Base-by-base conservation (phyloP, 2,888 invertebrate species). In the Strigamia maritima region DNA sequence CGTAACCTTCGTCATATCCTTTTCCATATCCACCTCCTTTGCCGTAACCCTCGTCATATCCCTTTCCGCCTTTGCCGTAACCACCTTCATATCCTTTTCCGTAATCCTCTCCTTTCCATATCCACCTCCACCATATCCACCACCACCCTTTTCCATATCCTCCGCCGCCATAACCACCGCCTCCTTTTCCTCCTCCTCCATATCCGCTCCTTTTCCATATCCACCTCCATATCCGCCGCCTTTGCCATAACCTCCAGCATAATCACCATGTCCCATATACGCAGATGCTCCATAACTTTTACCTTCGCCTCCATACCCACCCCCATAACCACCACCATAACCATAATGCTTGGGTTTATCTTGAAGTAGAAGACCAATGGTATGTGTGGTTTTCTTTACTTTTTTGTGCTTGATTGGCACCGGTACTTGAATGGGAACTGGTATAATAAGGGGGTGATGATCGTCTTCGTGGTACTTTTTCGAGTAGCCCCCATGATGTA, bases 401-500 rank as follows among this genome's bases (percentile, higher is more conserved):
- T 76, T 76, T 38, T 76, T 76, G 19, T 76, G 26, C 12, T 76
- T 31, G 76, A 76, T 44, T 8, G 76, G 76, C 3, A 76, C 44
- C n/a, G 76, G 76, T 8, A 76, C 40, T 44, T 76, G 76, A 10
- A 76, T 44, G 35, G 76, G 76, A 16, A 76, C 76, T 22, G 76
- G 76, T 16, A 76, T 76, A 10, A 76, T 76, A 12, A 76, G 76
- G 19, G 76, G 76, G 3, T 76, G 40, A n/a, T 75, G 31, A 28
- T 75, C 35, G n/a, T 74, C 26, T 12, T 38, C 38, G 31, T 70
- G 24, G n/a, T 65, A 65, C 75, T 75, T 75, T 19, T 75, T 75
- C 24, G 19, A 14, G 28, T 75, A 74, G 4, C 31, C 26, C 14
- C 22, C 14, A 74, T 74, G 26, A 4, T 75, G 28, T 10, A 31